phyloP scores from a whole-genome alignment of 2,113 vertebrate genomes.

The Ploceus nigricollis region DNA sequence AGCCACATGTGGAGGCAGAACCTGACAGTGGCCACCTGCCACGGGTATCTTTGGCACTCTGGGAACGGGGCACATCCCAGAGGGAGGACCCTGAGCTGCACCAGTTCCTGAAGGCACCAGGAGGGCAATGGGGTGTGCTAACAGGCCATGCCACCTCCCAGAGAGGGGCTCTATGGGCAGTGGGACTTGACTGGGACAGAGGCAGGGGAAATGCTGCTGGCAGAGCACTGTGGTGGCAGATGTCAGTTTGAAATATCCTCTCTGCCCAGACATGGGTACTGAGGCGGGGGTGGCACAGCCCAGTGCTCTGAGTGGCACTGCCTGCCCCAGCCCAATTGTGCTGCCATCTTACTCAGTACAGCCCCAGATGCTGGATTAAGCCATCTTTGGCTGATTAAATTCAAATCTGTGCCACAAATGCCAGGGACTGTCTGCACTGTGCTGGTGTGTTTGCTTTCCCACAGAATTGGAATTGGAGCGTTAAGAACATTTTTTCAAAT shows the following conservation, averaged over 20 bases:
- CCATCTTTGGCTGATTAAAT: slow-evolving; percentile 5
- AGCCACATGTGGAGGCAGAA: not conserved
- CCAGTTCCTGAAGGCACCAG: accelerated
- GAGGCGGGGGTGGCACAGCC: not conserved
- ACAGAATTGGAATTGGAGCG: not conserved
- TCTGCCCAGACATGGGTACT: accelerated
- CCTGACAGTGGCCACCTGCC: accelerated
- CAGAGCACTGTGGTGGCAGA: accelerated
- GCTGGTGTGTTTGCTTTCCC: not conserved
- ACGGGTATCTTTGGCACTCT: accelerated
- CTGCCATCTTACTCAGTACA: not conserved
- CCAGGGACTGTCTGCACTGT: not conserved
- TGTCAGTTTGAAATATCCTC: accelerated
- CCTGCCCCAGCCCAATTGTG: not conserved
- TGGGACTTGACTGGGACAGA: not conserved
- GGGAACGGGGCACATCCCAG: accelerated
- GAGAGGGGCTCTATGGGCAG: not conserved
- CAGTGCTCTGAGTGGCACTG: not conserved
- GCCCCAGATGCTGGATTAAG: not conserved
- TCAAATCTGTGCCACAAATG: not conserved
- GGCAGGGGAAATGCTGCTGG: not conserved
- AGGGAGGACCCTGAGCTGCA: accelerated
- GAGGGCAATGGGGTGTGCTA: accelerated
- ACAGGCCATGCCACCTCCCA: accelerated
- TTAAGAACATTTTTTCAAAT: not conserved